Evolutionary conservation across 2,113 vertebrate genomes (phyloP), one percentile per base, ranked within the genome.

Genomic region (Tyrannus savana): DNA sequence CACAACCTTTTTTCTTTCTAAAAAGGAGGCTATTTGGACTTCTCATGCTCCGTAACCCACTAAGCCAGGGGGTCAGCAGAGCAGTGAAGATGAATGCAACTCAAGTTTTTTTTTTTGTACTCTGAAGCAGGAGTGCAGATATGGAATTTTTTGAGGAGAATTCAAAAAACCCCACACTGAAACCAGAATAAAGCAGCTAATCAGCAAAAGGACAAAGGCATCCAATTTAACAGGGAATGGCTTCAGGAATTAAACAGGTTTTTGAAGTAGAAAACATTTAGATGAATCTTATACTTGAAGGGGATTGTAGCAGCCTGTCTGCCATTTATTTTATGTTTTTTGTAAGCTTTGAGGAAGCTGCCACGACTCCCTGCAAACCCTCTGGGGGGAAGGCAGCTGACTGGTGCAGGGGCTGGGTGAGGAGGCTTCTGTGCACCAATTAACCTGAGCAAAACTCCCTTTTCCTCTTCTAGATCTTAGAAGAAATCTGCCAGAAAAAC

Each of bases 401-500:
- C 7, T 19, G 31, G 53, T 19, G 13, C 63, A 37, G 31, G 42
- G 59, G 25, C 42, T 35, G 14, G 12, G 25, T 1, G 1, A 75
- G 64, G 53, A 39, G 23, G 19, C 6, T 46, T 23, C 46, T 31
- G 41, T 3, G 5, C 46, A 30, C 37, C 58, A 53, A n/a, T 41
- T 85, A 92, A 87, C 44, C 56, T 5, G 1, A 79, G n/a, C 28
- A 35, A 35, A 82, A 86, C 86, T 79, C 21, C 25, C n/a, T 66
- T 44, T 50, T 71, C 22, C 50, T 42, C 35, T 94, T 93, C 24
- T 97, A 99, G 99, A 98, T 99, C 87, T 94, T 99, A 96, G 99
- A 99, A 97, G 99, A 99, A 97, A 96, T 99, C 83, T 99, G 99
- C 97, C 99, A 99, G 98, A 99, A 99, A 97, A 99, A 99, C 96